Evolutionary conservation across 2,113 vertebrate genomes (phyloP).

Genomic region (Antigone vipio): DNA sequence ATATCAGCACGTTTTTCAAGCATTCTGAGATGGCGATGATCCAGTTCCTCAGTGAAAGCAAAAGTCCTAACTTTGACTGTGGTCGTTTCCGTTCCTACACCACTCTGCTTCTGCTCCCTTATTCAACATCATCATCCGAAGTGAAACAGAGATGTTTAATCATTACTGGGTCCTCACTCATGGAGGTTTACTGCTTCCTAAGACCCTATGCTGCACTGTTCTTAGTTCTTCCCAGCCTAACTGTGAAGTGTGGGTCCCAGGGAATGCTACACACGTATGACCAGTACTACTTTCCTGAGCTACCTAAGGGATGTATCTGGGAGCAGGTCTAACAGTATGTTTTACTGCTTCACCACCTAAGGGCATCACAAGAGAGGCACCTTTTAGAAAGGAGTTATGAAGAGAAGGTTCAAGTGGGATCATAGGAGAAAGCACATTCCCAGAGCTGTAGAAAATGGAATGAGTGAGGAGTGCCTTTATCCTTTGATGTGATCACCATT

Average conservation of each 20-base stretch:
- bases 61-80: not conserved
- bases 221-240: not conserved
- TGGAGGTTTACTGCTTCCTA: not conserved
- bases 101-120: not conserved
- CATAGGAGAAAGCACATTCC: not conserved
- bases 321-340: not conserved
- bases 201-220: not conserved
- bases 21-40: not conserved
- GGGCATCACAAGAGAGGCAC: not conserved
- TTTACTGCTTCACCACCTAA: not conserved
- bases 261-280: not conserved
- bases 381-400: not conserved
- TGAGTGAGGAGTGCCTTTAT: not conserved
- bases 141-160: not conserved
- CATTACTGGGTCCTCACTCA: not conserved
- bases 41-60: not conserved
- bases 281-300: not conserved
- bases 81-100: not conserved
- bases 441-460: not conserved
- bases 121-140: not conserved
- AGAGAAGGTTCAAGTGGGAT: not conserved
- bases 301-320: not conserved
- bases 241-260: not conserved
- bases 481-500: not conserved
- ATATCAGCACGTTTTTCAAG: constrained; percentile 33